A percentile compares a stretch with the other conserved stretches of the same genome.
These are phyloP conservation scores for Mastomys natalensis DNA, from an alignment of 2,113 vertebrate genomes.

Conservation along the genomic window DNA sequence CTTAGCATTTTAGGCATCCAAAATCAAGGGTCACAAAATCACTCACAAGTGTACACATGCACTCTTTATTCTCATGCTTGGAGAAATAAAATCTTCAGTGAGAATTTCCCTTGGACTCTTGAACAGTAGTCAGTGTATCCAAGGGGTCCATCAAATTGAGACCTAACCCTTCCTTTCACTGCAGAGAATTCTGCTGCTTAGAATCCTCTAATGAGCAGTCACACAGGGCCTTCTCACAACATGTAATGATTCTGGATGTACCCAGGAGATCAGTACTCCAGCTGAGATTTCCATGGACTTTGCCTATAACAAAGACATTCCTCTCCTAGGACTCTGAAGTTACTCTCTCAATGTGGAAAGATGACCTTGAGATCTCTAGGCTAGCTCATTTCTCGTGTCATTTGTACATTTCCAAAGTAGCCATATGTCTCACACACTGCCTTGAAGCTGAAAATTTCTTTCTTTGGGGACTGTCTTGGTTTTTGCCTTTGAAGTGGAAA, in stretches of 20 bases:
- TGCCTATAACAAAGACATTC: accelerated
- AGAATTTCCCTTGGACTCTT: not conserved
- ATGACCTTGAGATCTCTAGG: slow-evolving; percentile 26
- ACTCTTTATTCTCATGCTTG: not conserved
- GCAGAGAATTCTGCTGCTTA: not conserved
- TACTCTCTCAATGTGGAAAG: not conserved
- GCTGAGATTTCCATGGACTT: not conserved
- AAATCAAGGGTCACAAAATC: not conserved
- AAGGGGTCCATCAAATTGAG: not conserved
- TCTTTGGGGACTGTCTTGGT: slow-evolving; percentile 57
- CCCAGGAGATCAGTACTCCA: not conserved
- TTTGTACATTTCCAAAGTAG: slow-evolving; percentile 57
- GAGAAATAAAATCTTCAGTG: not conserved
- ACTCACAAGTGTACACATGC: not conserved
- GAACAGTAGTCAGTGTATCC: not conserved
- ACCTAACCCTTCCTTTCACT: not conserved
- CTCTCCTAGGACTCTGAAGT: not conserved
- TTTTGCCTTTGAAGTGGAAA: slow-evolving; percentile 76
- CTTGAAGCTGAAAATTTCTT: slow-evolving; percentile 62
- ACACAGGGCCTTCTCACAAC: not conserved
- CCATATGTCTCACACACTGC: not conserved
- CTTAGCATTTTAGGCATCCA: not conserved
- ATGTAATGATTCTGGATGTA: not conserved
- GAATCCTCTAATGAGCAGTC: not conserved
- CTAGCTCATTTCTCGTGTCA: slow-evolving; percentile 3